Evolutionary conservation across 1,140 invertebrate species (phyloP).

Genomic region (Meloidogyne floridensis): DNA sequence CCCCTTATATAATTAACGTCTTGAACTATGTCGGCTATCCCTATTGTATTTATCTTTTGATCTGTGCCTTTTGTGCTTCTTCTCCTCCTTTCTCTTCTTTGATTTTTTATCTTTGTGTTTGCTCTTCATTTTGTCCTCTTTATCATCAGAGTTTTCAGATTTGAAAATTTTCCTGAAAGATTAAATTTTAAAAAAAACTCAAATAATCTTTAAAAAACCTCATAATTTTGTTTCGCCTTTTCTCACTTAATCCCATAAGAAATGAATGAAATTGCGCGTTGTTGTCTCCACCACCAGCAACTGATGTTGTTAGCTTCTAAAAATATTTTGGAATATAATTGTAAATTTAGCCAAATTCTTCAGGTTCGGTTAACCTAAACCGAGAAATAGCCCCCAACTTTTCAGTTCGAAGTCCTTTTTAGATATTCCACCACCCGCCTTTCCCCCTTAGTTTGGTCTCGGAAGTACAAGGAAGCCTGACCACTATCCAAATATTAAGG

Average conservation of each 20-base stretch:
- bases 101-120: slow-evolving; percentile 34
- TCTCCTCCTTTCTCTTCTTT: slow-evolving; percentile 40
- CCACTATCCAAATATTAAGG: too few relatives aligned
- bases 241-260: slow-evolving; percentile 43
- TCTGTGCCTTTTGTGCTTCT: slow-evolving; percentile 16
- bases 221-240: slow-evolving; percentile 45
- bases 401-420: too few relatives aligned
- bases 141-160: slow-evolving; percentile 28
- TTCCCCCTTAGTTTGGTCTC: too few relatives aligned
- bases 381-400: too few relatives aligned
- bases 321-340: slow-evolving; percentile 14
- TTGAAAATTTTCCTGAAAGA: slow-evolving; percentile 50
- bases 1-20: not conserved
- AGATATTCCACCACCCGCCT: too few relatives aligned
- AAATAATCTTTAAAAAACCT: slow-evolving; percentile 38
- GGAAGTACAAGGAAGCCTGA: too few relatives aligned
- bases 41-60: not conserved
- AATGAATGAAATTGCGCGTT: slow-evolving; percentile 43
- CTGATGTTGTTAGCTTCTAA: slow-evolving; percentile 32
- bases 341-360: too few relatives aligned
- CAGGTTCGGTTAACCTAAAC: too few relatives aligned
- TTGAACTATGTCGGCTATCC: not conserved
- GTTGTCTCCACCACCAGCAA: slow-evolving; percentile 25
- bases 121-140: slow-evolving; percentile 26
- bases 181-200: not conserved